These are phyloP conservation scores for Chalcis sispes DNA, from an alignment of 2,888 invertebrate genomes.

Conservation along the genomic window DNA sequence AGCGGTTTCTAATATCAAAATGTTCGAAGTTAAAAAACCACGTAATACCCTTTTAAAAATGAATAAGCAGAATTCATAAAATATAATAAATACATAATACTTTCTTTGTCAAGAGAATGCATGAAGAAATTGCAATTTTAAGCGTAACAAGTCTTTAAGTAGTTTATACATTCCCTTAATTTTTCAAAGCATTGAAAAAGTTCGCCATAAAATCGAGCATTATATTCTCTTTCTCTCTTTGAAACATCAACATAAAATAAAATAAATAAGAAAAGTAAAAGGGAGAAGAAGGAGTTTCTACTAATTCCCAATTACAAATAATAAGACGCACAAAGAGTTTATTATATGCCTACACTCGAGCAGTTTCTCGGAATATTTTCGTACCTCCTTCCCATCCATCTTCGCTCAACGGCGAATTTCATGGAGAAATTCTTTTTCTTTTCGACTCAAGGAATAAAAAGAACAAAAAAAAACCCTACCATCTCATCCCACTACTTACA, in stretches of 20 bases:
- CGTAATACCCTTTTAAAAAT: no score
- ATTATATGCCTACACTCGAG: background rate
- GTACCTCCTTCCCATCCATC: background rate
- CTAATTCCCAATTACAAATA: slow-evolving; percentile 12
- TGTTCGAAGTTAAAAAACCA: no score
- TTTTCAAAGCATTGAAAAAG: slow-evolving; percentile 10
- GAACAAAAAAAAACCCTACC: slow-evolving; percentile 16
- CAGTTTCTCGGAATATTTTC: background rate
- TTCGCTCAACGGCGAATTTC: background rate
- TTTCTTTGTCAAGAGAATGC: no score
- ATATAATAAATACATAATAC: no score
- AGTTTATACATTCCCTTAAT: no score
- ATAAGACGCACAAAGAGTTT: background rate
- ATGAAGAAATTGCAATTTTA: no score
- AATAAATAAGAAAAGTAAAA: no score
- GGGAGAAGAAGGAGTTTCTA: background rate
- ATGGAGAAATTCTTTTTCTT: background rate
- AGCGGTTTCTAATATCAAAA: no score
- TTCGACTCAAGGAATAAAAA: slow-evolving; percentile 11
- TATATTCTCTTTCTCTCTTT: background rate
- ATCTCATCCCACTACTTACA: slow-evolving; percentile 28
- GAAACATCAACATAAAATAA: no score
- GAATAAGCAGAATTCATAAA: no score
- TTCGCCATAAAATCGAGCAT: background rate
- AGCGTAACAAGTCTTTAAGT: no score